Evolutionary conservation across 2,113 vertebrate genomes (phyloP).

Genomic region (Morphnarchus princeps): DNA sequence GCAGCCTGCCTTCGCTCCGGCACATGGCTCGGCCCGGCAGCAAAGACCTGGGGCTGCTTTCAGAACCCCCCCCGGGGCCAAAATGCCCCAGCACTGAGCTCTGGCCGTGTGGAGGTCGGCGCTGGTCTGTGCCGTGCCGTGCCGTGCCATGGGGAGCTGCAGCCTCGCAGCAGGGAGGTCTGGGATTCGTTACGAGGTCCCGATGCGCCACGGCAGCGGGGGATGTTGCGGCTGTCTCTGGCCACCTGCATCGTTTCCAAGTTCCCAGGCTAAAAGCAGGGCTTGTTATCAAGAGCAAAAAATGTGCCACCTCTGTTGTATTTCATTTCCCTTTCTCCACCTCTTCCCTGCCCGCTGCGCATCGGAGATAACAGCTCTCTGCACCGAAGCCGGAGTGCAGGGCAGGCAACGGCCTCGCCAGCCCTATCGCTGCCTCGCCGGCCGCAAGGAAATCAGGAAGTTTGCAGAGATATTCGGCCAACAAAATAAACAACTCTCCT

Average conservation of each 20-base stretch:
- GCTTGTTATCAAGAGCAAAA: slow-evolving; percentile 51
- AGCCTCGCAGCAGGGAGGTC: fast-evolving
- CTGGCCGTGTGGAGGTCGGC: fast-evolving
- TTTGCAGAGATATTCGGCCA: slow-evolving; percentile 28
- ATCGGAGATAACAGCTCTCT: slow-evolving; percentile 42
- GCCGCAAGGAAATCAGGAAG: slow-evolving; percentile 35
- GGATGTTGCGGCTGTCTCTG: neutral
- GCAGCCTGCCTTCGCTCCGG: fast-evolving
- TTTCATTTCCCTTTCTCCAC: slow-evolving; percentile 64
- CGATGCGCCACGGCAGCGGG: neutral
- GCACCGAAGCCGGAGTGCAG: neutral
- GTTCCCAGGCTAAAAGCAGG: slow-evolving; percentile 67
- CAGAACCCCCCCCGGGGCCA: neutral
- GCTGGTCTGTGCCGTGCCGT: fast-evolving
- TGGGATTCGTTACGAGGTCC: neutral
- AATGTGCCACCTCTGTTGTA: slow-evolving; percentile 48
- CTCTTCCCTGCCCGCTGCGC: slow-evolving; percentile 53
- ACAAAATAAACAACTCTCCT: slow-evolving; percentile 27
- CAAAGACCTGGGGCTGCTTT: neutral
- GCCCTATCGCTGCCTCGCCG: neutral
- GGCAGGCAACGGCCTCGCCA: slow-evolving; percentile 19
- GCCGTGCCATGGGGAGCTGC: neutral
- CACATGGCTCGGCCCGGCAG: fast-evolving
- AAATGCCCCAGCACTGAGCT: neutral
- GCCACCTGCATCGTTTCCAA: slow-evolving; percentile 54